These are phyloP conservation scores for Gymnopithys bicolor DNA, from an alignment of 2,797 vertebrate genomes.

Conservation along the genomic window DNA sequence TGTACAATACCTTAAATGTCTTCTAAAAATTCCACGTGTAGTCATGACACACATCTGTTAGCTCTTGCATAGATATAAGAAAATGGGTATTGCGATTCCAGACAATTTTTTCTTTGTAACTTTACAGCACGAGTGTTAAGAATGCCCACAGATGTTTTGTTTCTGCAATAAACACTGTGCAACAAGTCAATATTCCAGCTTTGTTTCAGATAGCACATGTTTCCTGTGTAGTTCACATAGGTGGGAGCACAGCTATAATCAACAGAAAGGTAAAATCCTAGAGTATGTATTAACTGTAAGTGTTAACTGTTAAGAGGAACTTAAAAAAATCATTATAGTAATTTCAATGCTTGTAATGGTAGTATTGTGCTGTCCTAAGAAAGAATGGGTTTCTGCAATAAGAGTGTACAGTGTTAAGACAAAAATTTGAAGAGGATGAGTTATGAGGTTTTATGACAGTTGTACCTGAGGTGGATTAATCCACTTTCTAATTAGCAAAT, in stretches of 20 bases:
- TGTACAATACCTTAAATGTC: not conserved
- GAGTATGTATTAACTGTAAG: not conserved
- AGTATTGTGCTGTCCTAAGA: not conserved
- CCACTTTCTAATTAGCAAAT: not conserved
- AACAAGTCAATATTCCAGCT: not conserved
- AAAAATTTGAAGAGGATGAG: not conserved
- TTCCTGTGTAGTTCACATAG: not conserved
- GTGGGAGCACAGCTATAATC: not conserved
- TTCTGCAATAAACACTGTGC: not conserved
- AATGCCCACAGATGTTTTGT: not conserved
- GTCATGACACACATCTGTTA: not conserved
- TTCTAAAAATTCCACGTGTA: fast-evolving
- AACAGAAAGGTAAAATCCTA: not conserved
- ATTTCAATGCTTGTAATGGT: not conserved
- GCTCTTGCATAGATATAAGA: not conserved
- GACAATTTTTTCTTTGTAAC: not conserved
- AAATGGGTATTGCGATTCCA: not conserved
- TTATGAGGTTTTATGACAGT: not conserved
- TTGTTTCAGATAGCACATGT: not conserved
- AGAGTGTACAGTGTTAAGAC: fast-evolving
- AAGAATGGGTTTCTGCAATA: not conserved
- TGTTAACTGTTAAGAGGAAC: not conserved
- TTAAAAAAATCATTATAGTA: not conserved
- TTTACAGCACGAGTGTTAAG: not conserved
- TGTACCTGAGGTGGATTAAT: not conserved